A percentile compares a stretch with the other conserved stretches of the same genome.
Evolutionary conservation across 2,888 invertebrate species (phyloP).

Genomic region (Pristionchus maxplancki): DNA sequence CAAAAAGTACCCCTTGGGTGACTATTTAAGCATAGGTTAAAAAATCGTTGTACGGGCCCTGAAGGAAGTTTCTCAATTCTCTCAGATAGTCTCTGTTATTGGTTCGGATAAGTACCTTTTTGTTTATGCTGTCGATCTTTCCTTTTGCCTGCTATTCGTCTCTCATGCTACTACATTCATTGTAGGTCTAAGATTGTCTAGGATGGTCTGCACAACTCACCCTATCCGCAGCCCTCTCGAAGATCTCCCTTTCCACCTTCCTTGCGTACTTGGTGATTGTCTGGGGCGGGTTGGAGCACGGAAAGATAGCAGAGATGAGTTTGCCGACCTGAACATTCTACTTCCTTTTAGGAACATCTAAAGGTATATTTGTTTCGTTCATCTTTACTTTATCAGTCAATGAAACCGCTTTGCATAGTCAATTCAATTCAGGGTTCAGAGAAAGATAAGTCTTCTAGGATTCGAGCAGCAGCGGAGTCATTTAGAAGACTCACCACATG

Average conservation of each 20-base stretch:
- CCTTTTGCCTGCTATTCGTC: no score
- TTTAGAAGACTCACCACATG: not conserved
- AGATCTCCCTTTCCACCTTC: constrained; percentile 99
- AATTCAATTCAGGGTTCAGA: not conserved
- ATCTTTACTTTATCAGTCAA: not conserved
- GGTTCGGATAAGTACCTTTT: no score
- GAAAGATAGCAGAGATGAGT: constrained; percentile 99
- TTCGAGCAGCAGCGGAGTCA: not conserved
- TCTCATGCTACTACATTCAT: no score
- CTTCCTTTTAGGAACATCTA: no score
- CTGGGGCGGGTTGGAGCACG: constrained; percentile 95
- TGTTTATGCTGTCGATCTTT: no score
- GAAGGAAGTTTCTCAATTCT: no score
- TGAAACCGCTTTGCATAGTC: not conserved
- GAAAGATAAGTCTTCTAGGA: not conserved
- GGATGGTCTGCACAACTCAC: no score
- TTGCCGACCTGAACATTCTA: constrained; percentile 92
- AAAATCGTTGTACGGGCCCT: no score
- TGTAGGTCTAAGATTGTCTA: no score
- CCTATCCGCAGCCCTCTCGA: constrained; percentile 95
- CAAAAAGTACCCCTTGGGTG: no score
- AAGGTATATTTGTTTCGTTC: not conserved
- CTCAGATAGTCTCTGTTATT: no score
- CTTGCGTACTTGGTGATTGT: constrained; percentile 97
- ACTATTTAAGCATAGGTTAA: no score